phyloP scores from a whole-genome alignment of 2,113 vertebrate genomes.

The Bos indicus region DNA sequence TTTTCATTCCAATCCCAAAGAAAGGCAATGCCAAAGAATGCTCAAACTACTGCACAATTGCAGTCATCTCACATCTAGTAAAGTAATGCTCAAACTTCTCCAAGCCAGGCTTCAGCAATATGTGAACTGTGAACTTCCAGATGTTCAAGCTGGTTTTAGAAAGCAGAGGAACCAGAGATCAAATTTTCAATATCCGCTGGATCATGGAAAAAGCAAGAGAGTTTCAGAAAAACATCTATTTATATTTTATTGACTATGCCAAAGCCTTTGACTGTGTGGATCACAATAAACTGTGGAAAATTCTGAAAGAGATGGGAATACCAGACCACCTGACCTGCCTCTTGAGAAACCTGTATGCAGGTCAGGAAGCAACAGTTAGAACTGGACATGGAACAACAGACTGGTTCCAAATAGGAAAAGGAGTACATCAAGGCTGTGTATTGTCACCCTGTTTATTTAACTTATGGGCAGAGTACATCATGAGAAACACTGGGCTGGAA shows the following conservation, averaged over 20 bases:
- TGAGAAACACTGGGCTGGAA: not conserved
- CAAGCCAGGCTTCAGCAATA: too few species aligned
- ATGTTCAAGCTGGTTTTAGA: too few species aligned
- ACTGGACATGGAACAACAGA: not conserved
- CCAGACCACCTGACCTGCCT: too few species aligned
- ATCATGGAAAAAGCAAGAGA: not conserved
- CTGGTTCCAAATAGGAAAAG: too few species aligned
- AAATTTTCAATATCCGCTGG: accelerated
- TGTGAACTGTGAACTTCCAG: accelerated
- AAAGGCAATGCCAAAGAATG: not conserved
- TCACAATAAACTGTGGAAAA: too few species aligned
- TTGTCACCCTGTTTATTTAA: not conserved
- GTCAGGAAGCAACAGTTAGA: not conserved
- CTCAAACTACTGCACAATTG: not conserved
- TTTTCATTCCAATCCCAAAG: not conserved
- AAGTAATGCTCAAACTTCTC: not conserved
- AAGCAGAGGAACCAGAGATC: too few species aligned
- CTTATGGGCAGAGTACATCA: not conserved
- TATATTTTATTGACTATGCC: too few species aligned
- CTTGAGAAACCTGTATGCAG: too few species aligned
- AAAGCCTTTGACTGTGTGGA: too few species aligned
- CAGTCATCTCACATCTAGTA: too few species aligned
- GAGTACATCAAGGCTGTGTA: accelerated
- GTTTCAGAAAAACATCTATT: too few species aligned
- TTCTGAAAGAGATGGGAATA: too few species aligned